phyloP scores from a whole-genome alignment of 1,140 invertebrate genomes.

The honey bee (Apis mellifera) region DNA sequence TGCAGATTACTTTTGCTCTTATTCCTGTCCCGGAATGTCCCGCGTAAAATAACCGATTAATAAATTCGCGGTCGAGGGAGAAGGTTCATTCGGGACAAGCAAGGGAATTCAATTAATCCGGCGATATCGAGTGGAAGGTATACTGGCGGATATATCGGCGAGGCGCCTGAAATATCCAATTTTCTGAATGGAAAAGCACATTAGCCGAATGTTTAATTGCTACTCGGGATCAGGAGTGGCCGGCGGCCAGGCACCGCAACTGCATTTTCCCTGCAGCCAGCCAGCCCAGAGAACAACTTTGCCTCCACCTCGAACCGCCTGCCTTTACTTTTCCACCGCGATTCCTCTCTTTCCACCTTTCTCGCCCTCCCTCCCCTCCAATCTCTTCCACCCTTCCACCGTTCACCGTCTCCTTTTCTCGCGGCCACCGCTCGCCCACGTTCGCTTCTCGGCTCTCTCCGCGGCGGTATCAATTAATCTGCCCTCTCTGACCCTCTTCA shows the following conservation, averaged over 20 bases:
- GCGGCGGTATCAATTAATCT: conserved; percentile 66
- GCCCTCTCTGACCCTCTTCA: conserved; percentile 59
- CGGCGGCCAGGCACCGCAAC: conserved; percentile 57
- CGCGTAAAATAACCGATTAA: conserved; percentile 66
- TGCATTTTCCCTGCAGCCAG: conserved; percentile 63
- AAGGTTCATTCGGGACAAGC: conserved; percentile 46
- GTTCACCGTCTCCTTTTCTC: conserved; percentile 40
- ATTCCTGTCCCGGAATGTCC: conserved; percentile 6
- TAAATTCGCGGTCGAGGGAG: conserved; percentile 66
- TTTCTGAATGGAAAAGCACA: conserved; percentile 80
- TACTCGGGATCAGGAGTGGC: conserved; percentile 72
- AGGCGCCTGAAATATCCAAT: conserved; percentile 75
- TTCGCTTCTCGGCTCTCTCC: conserved; percentile 48
- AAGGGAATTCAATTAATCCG: conserved; percentile 75
- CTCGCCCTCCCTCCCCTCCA: not conserved
- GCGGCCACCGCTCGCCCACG: not conserved
- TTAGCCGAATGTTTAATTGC: conserved; percentile 79
- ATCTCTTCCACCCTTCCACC: not conserved
- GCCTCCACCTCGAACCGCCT: conserved; percentile 30
- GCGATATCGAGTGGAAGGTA: conserved; percentile 67
- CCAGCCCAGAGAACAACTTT: conserved; percentile 47
- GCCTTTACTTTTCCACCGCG: conserved; percentile 50
- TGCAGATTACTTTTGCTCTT: not conserved
- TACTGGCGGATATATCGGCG: conserved; percentile 45
- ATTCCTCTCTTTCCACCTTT: conserved; percentile 38